Conservation (phyloP, 2,888 invertebrate genomes). For the Clanis bilineata region DNA sequence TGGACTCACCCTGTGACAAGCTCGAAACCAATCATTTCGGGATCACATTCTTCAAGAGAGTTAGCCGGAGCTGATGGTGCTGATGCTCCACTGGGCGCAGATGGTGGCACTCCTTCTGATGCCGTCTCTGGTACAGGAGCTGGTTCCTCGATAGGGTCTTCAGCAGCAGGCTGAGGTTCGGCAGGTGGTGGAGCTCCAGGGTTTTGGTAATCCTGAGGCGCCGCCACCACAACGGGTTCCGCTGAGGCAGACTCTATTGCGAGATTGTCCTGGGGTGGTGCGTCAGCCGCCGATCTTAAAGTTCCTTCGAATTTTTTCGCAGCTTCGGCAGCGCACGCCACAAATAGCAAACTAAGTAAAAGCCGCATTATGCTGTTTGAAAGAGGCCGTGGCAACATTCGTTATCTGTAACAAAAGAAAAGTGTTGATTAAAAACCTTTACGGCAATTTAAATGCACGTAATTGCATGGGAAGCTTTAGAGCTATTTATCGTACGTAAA, state of each 20-base stretch:
- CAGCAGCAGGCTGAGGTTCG: slow-evolving; percentile 28
- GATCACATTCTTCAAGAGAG: slow-evolving; percentile 89
- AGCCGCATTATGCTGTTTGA: slow-evolving; percentile 70
- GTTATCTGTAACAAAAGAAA: slow-evolving; percentile 76
- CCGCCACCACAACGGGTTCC: slow-evolving; percentile 70
- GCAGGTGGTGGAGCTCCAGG: slow-evolving; percentile 65
- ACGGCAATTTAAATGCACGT: slow-evolving; percentile 48
- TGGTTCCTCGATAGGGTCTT: slow-evolving; percentile 38
- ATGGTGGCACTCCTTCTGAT: slow-evolving; percentile 70
- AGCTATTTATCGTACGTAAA: slow-evolving; percentile 47
- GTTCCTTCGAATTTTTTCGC: slow-evolving; percentile 77
- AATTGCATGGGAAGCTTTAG: slow-evolving; percentile 58
- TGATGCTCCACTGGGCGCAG: slow-evolving; percentile 74
- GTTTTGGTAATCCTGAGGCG: slow-evolving; percentile 71
- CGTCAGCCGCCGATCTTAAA: slow-evolving; percentile 72
- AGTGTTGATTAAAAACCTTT: slow-evolving; percentile 54
- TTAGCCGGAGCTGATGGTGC: slow-evolving; percentile 81
- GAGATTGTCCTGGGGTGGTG: slow-evolving; percentile 75
- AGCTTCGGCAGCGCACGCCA: slow-evolving; percentile 69
- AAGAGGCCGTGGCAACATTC: slow-evolving; percentile 72
- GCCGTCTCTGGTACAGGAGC: slow-evolving; percentile 71
- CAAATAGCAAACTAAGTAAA: slow-evolving; percentile 70
- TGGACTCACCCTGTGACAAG: slow-evolving; percentile 89
- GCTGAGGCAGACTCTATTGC: slow-evolving; percentile 72
- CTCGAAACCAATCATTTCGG: slow-evolving; percentile 95